These are phyloP conservation scores for Ctenomys sociabilis DNA, from an alignment of 2,113 vertebrate species.

Conservation along the genomic window DNA sequence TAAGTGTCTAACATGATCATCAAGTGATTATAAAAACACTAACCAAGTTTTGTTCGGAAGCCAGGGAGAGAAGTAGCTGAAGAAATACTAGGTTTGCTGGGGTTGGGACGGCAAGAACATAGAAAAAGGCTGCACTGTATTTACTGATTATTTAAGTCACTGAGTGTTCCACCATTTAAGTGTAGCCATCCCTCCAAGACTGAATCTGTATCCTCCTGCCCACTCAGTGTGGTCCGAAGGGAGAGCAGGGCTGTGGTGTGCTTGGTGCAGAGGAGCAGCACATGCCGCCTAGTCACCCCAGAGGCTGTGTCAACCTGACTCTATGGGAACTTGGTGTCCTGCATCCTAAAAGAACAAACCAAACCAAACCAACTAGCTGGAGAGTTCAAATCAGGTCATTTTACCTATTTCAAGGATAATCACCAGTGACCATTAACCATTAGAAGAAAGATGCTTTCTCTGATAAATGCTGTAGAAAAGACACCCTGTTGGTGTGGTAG, in stretches of 20 bases:
- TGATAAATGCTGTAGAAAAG: background rate
- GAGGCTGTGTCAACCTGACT: background rate
- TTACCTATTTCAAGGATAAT: background rate
- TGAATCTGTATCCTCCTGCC: background rate
- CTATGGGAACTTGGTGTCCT: background rate
- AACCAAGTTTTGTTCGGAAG: background rate
- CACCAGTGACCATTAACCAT: background rate
- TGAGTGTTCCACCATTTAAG: background rate
- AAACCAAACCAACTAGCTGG: background rate
- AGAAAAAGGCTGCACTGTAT: background rate
- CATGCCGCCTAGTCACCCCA: fast-evolving
- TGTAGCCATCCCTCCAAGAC: background rate
- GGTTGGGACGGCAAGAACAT: background rate
- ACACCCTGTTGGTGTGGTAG: fast-evolving
- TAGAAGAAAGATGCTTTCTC: background rate
- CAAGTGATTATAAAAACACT: background rate
- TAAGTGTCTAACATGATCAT: background rate
- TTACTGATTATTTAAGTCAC: background rate
- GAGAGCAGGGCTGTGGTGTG: fast-evolving
- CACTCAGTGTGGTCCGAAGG: fast-evolving
- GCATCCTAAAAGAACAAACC: background rate
- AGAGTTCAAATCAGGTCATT: background rate
- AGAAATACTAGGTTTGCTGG: background rate
- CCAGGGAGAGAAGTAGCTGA: background rate
- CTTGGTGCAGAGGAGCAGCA: fast-evolving